These are phyloP conservation scores for Ptychadena robeensis DNA, from an alignment of 2,797 vertebrate species.

Conservation along the genomic window DNA sequence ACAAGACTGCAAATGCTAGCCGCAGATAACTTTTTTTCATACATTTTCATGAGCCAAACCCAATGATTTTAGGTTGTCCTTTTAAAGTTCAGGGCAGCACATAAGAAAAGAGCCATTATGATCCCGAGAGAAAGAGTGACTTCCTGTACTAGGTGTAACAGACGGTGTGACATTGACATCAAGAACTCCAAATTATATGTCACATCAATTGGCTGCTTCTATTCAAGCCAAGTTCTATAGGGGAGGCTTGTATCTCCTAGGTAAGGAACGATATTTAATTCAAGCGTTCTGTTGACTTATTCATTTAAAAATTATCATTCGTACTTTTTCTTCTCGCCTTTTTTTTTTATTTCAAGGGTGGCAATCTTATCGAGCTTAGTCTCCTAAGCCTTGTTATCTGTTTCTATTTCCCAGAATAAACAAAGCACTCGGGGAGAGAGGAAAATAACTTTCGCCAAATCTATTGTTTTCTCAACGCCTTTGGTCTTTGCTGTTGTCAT, in stretches of 20 bases:
- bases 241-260: neutral
- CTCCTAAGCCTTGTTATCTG: slow-evolving; percentile 47
- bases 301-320: slow-evolving; percentile 36
- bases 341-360: slow-evolving; percentile 39
- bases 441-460: slow-evolving; percentile 53
- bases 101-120: neutral
- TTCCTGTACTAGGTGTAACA: neutral
- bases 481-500: slow-evolving; percentile 35
- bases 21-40: neutral
- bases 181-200: neutral
- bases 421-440: slow-evolving; percentile 30
- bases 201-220: neutral
- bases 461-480: slow-evolving; percentile 47
- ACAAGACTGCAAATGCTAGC: neutral
- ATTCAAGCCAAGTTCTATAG: neutral
- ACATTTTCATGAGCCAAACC: neutral
- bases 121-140: neutral
- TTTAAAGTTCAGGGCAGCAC: neutral
- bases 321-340: slow-evolving; percentile 10
- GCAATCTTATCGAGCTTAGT: slow-evolving; percentile 36
- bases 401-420: slow-evolving; percentile 44
- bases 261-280: slow-evolving; percentile 11
- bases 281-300: slow-evolving; percentile 21
- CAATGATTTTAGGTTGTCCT: neutral
- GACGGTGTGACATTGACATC: neutral